phyloP scores from a whole-genome alignment of 2,888 invertebrate species.

The Ichneumoninae sp. region DNA sequence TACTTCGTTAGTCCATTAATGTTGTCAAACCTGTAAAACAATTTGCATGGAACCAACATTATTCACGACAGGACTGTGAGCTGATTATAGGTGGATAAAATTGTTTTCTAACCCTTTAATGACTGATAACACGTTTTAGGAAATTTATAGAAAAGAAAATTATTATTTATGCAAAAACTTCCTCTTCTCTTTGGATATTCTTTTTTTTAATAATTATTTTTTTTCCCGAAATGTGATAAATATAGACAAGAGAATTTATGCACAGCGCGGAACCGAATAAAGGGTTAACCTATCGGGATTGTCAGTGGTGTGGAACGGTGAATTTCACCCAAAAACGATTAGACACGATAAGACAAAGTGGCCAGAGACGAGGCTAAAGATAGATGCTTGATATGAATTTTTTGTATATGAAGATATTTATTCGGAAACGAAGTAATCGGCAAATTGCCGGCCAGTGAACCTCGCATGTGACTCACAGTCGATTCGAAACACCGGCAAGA shows the following conservation, averaged over 20 bases:
- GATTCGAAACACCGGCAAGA: not conserved
- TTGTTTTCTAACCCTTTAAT: not conserved
- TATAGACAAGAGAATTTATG: not conserved
- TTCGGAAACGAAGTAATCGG: not conserved
- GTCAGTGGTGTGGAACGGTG: not conserved
- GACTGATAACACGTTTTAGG: not conserved
- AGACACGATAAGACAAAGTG: not conserved
- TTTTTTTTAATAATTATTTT: not conserved
- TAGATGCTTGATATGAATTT: not conserved
- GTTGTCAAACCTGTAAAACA: slow-evolving; percentile 2
- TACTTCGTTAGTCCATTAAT: slow-evolving; percentile 2
- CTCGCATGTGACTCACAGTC: not conserved
- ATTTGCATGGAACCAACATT: not conserved
- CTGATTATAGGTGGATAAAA: not conserved
- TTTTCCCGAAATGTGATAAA: not conserved
- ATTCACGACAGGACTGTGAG: not conserved
- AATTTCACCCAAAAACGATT: not conserved
- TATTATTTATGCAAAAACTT: not conserved
- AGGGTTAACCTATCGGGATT: slow-evolving; percentile 7
- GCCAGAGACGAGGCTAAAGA: not conserved
- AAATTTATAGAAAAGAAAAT: not conserved
- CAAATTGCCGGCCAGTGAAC: slow-evolving; percentile 8
- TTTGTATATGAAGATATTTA: not conserved
- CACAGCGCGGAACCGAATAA: not conserved
- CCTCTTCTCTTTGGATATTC: not conserved